These are phyloP conservation scores for Callopanchax toddi DNA, from an alignment of 2,113 vertebrate genomes.

Conservation along the genomic window DNA sequence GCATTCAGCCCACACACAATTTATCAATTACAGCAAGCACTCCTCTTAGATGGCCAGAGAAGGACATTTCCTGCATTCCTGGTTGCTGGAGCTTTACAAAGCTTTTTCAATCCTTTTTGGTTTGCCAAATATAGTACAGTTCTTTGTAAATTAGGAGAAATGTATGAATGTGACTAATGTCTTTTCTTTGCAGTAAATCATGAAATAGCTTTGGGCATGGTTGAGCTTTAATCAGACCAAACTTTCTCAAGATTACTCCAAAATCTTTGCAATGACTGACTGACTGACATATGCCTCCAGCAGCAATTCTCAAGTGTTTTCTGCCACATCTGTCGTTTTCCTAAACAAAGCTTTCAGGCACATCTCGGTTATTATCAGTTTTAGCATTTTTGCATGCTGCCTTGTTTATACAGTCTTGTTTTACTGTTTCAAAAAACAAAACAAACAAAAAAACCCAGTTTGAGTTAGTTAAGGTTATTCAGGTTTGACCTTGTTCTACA, in stretches of 20 bases:
- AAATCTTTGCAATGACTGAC: no score
- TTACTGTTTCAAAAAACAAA: conserved; percentile 34
- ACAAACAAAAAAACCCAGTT: conserved; percentile 35
- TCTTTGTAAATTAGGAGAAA: conserved; percentile 13
- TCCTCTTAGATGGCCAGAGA: conserved; percentile 53
- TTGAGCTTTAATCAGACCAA: no score
- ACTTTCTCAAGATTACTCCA: no score
- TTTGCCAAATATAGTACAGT: conserved; percentile 9
- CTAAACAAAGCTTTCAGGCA: no score
- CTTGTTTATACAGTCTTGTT: conserved; percentile 27
- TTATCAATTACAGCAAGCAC: conserved; percentile 62
- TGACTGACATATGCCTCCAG: neutral
- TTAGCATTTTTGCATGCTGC: no score
- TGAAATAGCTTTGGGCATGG: no score
- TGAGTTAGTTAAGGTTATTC: conserved; percentile 50
- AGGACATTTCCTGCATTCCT: conserved; percentile 42
- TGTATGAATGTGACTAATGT: neutral
- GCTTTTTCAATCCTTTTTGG: conserved; percentile 34
- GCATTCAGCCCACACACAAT: conserved; percentile 49
- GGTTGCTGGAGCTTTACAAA: conserved; percentile 24
- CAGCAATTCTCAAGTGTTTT: neutral
- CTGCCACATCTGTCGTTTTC: no score
- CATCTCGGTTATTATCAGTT: no score
- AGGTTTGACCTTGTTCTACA: conserved; percentile 68
- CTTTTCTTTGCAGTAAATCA: no score